Base-by-base conservation (phyloP, 1,140 invertebrate species). In the Belonocnema kinseyi region DNA sequence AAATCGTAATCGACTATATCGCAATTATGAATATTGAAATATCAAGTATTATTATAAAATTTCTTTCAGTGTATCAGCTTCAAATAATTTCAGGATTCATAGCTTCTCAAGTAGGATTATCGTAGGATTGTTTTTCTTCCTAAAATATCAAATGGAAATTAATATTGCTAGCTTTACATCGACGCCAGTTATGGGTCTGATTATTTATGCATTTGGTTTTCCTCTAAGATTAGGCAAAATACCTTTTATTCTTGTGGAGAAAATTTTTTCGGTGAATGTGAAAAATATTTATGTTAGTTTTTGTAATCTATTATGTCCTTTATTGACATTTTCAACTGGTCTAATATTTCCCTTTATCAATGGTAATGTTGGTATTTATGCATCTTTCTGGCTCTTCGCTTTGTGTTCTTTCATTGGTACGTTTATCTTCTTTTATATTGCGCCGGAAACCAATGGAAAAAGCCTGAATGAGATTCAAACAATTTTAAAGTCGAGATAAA, bases 311-410 rank as follows among this genome's bases (percentile, higher is more conserved):
- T 79, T 88, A 17, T 92, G 92, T 54, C 91, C 92, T 0, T 82
- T 93, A 50, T 92, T 93, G 21, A 91, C 93, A 1, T 95, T 95
- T 83, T 72, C 94, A 16, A 91, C 95, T 17, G 94, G 94, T 5
- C 91, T 93, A 51, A 88, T 92, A 50, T 95, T 93, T 84, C 84
- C 89, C 51, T 81, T 92, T 0, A 81, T 95, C n/a, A 92, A 92
- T 77, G 81, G 86, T 3, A 85, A 85, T 74, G 91, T 95, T 13
- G 93, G 93, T 12, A 92, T 93, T 51, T 93, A 95, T 80, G 93
- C 91, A 19, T 93, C 93, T 3, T 95, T 95, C 88, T 95, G 94
- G 93, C 86, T 95, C 33, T 96, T 96, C 88, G 91, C 95, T 12
- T 90, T 92, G 2, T 89, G 94, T 72, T 94, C 94, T 46, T 82